Base-by-base conservation (phyloP, 2,888 invertebrate genomes). In the Lucinisca nassula region DNA sequence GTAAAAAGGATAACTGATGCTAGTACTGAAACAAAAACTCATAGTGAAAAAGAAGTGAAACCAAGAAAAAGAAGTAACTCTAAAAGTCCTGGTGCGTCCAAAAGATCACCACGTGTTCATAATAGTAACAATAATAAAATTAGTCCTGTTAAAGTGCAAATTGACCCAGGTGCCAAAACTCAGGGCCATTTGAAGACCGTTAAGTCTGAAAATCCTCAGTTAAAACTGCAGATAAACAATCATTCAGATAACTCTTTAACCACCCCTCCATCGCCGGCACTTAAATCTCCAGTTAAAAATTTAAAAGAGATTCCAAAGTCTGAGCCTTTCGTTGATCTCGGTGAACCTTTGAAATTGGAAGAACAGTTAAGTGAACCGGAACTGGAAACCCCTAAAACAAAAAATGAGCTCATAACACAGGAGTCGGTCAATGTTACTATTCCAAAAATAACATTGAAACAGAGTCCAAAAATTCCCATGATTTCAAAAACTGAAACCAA, bases 21-120 rank as follows among this genome's bases (percentile, higher is more conserved):
- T 30, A 40, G 24, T 38, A 37, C 38, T 27, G 61, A 58, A 77
- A 37, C 38, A 38, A 77, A 58, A n/a, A 58, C 27, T 27, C 61
- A 37, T 37, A 32, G 61, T 40, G 77, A 38, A 61, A 40, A 58
- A 27, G 58, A 61, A 51, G 61, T 40, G 21, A 77, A 77, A 37
- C 77, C 35, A 12, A 77, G 61, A 55, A 61, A 77, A 37, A 58
- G 38, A 77, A 61, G 61, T 27, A 77, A 77, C 27, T 61, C 61
- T 37, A 61, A 77, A 24, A 61, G 61, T 40, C 61, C 77, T 27
- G 77, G 40, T 61, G 77, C 55, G 58, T 55, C 77, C 35, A 61
- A 77, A 24, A 77, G 17, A 40, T 61, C 61, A 61, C 58, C 58
- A 3, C 77, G 58, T 77, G 61, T 61, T 30, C 58, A 77, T 40